Base-by-base conservation (phyloP, 1,140 invertebrate genomes). In the Euura lappo region DNA sequence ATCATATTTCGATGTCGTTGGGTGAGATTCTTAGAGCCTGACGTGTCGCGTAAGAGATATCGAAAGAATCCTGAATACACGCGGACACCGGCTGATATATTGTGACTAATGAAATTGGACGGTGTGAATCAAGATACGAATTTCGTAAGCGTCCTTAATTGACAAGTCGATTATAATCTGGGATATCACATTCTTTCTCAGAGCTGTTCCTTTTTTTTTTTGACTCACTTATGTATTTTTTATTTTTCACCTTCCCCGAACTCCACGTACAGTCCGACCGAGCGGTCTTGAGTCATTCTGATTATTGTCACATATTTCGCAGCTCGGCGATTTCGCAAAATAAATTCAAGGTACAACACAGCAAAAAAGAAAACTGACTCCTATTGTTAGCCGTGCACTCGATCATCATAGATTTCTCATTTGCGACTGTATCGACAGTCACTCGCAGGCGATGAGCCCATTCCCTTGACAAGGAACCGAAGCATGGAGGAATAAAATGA, bases 141-240 rank as follows among this genome's bases (percentile, higher is more conserved):
- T 28, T 28, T 28, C 28, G 28, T 28, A 28, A 28, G 28, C 28
- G 28, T 28, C 28, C 28, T 28, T 28, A 28, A 28, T 28, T 28
- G 28, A 28, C 28, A 28, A 28, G 28, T 28, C 28, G 28, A 28
- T 28, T 28, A 28, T 28, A 28, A 28, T 28, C 28, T 28, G 60
- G 66, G 71, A 71, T 71, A 67, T 69, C 71, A 11, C 46, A 44
- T 75, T 43, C 42, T 72, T 68, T 60, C 8, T n/a, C 51, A 60
- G 6, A 60, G 10, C 68, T 43, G 13, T 74, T 71, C 66, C 71
- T 76, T 68, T 70, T 69, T 68, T 70, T 69, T 67, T 75, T 74
- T 77, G 71, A 74, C 68, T 74, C 72, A 47, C 64, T 68, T 47
- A 68, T 65, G 5, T 67, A 11, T 44, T 72, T 45, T 46, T 45